Conservation (phyloP, 53 echinoderm and acorn worm genomes). For the Patiria pectinifera region DNA sequence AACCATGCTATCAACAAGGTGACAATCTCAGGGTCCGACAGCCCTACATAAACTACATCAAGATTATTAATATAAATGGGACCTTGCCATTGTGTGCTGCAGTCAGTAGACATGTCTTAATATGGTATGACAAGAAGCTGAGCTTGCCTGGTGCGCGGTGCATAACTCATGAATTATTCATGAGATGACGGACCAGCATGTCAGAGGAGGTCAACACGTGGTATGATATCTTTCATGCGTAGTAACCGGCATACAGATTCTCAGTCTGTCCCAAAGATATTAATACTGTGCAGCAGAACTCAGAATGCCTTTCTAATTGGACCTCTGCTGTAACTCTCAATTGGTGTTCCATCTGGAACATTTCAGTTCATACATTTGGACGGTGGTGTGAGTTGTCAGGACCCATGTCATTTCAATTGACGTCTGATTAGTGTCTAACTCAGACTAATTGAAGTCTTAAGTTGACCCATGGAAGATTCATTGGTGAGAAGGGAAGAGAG, state of each 20-base stretch:
- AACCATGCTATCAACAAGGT: background rate
- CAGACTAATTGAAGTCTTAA: background rate
- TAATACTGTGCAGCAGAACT: background rate
- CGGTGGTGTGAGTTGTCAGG: background rate
- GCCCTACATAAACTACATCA: background rate
- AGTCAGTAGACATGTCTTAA: constrained; percentile 57
- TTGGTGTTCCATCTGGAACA: background rate
- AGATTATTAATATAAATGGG: background rate
- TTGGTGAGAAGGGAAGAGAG: background rate
- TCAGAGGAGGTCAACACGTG: constrained; percentile 23
- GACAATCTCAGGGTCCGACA: background rate
- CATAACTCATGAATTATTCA: constrained; percentile 53
- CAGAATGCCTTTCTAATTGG: background rate
- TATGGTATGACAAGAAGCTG: constrained; percentile 44
- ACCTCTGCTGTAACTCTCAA: background rate
- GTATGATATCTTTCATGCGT: background rate
- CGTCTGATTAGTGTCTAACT: background rate
- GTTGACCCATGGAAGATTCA: background rate
- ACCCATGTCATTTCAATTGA: background rate
- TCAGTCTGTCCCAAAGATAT: background rate
- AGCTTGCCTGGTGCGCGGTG: background rate
- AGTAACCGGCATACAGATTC: background rate
- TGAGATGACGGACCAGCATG: constrained; percentile 41
- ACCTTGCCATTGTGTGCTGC: background rate
- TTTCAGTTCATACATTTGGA: background rate